phyloP scores from a whole-genome alignment of 2,888 invertebrate species.

The Conus canariensis region DNA sequence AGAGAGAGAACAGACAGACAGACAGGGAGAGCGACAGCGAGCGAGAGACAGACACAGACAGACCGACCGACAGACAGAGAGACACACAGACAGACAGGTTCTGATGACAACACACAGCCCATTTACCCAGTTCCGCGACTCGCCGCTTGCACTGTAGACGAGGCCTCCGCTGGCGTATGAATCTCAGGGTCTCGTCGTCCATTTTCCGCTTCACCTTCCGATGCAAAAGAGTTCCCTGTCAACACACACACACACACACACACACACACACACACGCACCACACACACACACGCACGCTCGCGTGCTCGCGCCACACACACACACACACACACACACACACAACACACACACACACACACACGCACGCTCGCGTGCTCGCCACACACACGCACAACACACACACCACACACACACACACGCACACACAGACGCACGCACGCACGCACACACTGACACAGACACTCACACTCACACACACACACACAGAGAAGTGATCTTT shows the following conservation, averaged over 20 bases:
- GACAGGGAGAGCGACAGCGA: slow-evolving; percentile 16
- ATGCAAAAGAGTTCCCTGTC: slow-evolving; percentile 58
- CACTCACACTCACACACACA: no score
- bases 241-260: slow-evolving; percentile 5
- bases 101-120: background rate
- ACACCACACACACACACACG: background rate
- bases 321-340: background rate
- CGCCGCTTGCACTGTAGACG: slow-evolving; percentile 61
- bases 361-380: no score
- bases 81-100: slow-evolving; percentile 29
- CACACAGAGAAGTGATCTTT: no score
- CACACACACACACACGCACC: background rate
- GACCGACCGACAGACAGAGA: slow-evolving; percentile 30
- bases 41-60: background rate
- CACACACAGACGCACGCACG: background rate
- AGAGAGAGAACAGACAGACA: background rate
- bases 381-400: background rate
- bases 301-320: background rate
- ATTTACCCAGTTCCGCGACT: background rate
- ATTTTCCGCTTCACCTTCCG: slow-evolving; percentile 69
- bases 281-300: background rate
- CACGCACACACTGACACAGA: no score
- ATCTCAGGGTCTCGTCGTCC: slow-evolving; percentile 76
- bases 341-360: no score
- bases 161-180: slow-evolving; percentile 76